Conservation (phyloP, 2,888 invertebrate species). For the Smittia sp. region DNA sequence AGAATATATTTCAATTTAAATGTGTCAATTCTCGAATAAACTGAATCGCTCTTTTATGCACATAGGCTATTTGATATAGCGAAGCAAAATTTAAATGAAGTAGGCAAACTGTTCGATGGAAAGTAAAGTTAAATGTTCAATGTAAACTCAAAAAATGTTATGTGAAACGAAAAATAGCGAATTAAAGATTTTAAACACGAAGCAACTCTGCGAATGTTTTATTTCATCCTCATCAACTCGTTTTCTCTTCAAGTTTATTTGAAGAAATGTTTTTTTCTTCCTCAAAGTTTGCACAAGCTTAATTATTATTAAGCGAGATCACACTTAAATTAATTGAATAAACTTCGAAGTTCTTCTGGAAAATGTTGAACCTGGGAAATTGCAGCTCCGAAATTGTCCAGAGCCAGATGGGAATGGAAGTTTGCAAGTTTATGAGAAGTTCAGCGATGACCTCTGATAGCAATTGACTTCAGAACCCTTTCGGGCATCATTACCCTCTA, state of each 20-base stretch:
- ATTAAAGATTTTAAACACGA: background rate
- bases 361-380: background rate
- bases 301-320: background rate
- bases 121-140: background rate
- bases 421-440: background rate
- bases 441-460: no score
- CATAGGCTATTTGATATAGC: background rate
- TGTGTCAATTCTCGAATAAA: background rate
- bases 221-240: no score
- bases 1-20: background rate
- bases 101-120: background rate
- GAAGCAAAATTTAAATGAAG: background rate
- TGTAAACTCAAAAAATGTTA: conserved; percentile 27
- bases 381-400: background rate
- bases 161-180: background rate
- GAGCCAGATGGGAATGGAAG: background rate
- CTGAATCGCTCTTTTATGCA: background rate
- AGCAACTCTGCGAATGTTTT: no score
- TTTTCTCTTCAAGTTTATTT: background rate
- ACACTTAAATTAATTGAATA: background rate
- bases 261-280: no score
- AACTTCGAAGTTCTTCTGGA: background rate
- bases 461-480: no score
- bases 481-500: no score
- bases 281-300: background rate